Conservation (phyloP, 2,888 invertebrate species). For the Leucophenga maculata region DNA sequence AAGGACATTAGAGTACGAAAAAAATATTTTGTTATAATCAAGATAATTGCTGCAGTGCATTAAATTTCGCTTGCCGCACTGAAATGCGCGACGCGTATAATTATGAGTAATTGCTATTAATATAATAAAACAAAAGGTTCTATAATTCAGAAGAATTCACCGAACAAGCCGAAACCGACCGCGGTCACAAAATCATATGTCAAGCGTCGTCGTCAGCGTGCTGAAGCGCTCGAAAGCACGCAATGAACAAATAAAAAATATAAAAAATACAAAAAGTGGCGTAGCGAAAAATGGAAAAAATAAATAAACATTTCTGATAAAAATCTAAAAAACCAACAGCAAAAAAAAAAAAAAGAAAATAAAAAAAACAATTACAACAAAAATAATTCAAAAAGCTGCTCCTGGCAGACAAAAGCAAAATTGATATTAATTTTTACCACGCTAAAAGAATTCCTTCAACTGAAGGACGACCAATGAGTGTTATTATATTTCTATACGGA, state of each 20-base stretch:
- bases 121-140: slow-evolving; percentile 45
- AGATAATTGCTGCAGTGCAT: slow-evolving; percentile 54
- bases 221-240: slow-evolving; percentile 56
- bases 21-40: slow-evolving; percentile 53
- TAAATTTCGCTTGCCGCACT: slow-evolving; percentile 6
- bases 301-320: slow-evolving; percentile 43
- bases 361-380: background rate
- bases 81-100: slow-evolving; percentile 39
- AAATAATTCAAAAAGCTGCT: background rate
- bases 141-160: background rate
- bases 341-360: background rate
- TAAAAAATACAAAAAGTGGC: slow-evolving; percentile 31
- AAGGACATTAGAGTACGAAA: slow-evolving; percentile 9
- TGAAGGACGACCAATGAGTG: slow-evolving; percentile 25
- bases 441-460: slow-evolving; percentile 41
- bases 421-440: slow-evolving; percentile 60
- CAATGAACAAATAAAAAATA: slow-evolving; percentile 49
- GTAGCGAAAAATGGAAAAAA: slow-evolving; percentile 24
- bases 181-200: background rate
- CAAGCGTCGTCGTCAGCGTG: background rate
- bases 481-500: background rate
- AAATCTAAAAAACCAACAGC: slow-evolving; percentile 43
- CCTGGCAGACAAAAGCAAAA: slow-evolving; percentile 40
- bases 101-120: slow-evolving; percentile 63
- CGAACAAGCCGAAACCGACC: background rate